Percentiles rank a stretch among this genome's conserved stretches.
Evolutionary conservation across 2,113 vertebrate species (phyloP).

Genomic region (Ibidorhyncha struthersii): DNA sequence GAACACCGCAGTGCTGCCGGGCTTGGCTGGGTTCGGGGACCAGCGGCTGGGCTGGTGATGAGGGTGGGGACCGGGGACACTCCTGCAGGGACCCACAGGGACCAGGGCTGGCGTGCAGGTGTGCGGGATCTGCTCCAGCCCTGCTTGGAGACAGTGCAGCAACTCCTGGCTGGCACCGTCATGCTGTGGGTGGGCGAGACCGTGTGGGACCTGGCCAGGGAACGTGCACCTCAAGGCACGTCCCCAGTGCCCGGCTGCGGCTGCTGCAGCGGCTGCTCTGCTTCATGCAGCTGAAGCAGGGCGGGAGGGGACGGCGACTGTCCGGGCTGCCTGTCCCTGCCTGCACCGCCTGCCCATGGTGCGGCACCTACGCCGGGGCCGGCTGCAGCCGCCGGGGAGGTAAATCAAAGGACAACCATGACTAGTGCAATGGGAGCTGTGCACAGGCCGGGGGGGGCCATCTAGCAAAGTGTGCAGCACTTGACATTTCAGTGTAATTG

Average conservation of each 20-base stretch:
- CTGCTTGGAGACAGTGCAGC: background rate
- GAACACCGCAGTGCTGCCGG: background rate
- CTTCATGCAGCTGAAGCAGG: background rate
- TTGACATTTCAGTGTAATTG: constrained; percentile 65
- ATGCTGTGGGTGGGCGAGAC: background rate
- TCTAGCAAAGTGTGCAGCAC: background rate
- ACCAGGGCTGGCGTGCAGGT: background rate
- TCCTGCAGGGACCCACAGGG: background rate
- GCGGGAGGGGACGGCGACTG: background rate
- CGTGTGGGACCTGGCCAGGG: fast-evolving
- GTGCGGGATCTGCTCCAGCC: background rate
- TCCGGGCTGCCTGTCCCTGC: background rate
- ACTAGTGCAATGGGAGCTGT: background rate
- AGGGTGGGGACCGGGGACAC: background rate
- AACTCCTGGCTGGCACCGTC: fast-evolving
- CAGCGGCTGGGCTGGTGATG: background rate
- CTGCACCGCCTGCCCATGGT: background rate
- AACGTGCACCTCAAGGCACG: background rate
- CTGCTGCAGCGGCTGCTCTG: background rate
- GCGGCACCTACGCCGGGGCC: background rate
- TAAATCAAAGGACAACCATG: background rate
- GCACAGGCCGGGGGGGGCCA: background rate
- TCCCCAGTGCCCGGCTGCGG: fast-evolving
- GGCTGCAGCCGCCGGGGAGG: fast-evolving
- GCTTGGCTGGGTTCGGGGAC: background rate